Base-by-base conservation (phyloP, 1,140 invertebrate species). In the Drosophila kohkoa region DNA sequence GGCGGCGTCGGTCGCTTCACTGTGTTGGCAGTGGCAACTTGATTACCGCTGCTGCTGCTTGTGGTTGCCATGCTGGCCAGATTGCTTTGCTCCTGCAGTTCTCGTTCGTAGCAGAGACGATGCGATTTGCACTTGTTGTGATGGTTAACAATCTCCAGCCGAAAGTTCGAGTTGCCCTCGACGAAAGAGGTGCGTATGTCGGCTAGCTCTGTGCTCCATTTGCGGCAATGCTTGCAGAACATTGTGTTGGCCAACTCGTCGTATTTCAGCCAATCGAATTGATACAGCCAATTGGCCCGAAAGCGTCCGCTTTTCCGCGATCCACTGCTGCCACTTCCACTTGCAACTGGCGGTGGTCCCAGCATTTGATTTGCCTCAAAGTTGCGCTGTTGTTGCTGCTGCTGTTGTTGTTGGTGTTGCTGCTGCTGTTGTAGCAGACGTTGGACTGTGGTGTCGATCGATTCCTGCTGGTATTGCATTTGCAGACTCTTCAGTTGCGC, bases 81-180 rank as follows among this genome's bases (percentile, higher is more conserved):
- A 25, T 49, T 11, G 45, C 49, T 5, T 54, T 78, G 79, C 93
- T 92, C 94, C 93, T 70, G 93, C 91, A 91, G 75, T 82, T 94
- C 94, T 0, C 93, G 81, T 48, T 94, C 93, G 49, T 91, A 92
- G 78, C 95, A 96, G 59, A 96, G 83, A 72, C 94, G 94, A 82
- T 96, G 95, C n/a, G 95, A 95, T 90, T 96, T 96, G 83, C 95
- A 96, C 83, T 95, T 96, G 91, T 96, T 95, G 83, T 96, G 95
- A 92, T 96, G 95, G 90, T 96, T 96, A 16, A 96, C 94, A 78
- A 96, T 96, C 93, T 96, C 95, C 35, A 96, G 92, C 62, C 95
- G 93, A 92, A 96, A 96, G 90, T 96, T 96, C 30, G 94, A 94
- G 80, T 95, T 96, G n/a, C 95, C 95, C 75, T 95, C 94, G 3